Evolutionary conservation across 2,113 vertebrate genomes (phyloP), one percentile per base, ranked within the genome.

Genomic region (Verasper variegatus): DNA sequence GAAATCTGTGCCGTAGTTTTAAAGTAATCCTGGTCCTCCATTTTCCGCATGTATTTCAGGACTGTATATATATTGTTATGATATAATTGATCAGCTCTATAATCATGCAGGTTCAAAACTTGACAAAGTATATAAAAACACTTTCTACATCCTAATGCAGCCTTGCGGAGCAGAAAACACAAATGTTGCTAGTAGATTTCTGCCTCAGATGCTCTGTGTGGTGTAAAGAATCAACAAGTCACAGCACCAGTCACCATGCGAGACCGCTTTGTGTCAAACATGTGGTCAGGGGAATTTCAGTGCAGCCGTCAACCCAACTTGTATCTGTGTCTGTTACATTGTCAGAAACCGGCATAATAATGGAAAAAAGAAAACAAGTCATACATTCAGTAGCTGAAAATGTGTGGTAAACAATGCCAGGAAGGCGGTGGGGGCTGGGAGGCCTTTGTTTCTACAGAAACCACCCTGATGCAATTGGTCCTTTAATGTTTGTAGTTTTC

Each of bases 391-490:
- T 49, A 52, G 81, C 78, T 83, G 56, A 74, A 78, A 76, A 62
- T 85, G 78, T 58, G 52, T 77, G 49, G 80, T 83, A 83, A 87
- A 91, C 89, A 90, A 90, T 80, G 76, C 49, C 85, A 92, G 87
- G 89, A 88, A 88, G 63, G 86, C 65, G 8, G 65, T 56, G 79
- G 75, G 86, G 76, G 78, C 69, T 78, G 83, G 40, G 76, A 73
- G 74, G 49, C 61, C 69, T 74, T 74, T 82, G 71, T 79, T 76
- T 80, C 71, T 78, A 69, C 73, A 88, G 64, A 76, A 80, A 66
- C 66, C 84, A 57, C 35, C n/a, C 61, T 87, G 68, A 77, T 88
- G 79, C 74, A 83, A 75, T n/a, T 83, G 66, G 59, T 81, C 68
- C 74, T 87, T 86, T 76, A 86, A 80, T 83, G 78, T 88, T 80